Base-by-base conservation (phyloP, 2,797 vertebrate genomes). In the Arrhamphus sclerolepis region DNA sequence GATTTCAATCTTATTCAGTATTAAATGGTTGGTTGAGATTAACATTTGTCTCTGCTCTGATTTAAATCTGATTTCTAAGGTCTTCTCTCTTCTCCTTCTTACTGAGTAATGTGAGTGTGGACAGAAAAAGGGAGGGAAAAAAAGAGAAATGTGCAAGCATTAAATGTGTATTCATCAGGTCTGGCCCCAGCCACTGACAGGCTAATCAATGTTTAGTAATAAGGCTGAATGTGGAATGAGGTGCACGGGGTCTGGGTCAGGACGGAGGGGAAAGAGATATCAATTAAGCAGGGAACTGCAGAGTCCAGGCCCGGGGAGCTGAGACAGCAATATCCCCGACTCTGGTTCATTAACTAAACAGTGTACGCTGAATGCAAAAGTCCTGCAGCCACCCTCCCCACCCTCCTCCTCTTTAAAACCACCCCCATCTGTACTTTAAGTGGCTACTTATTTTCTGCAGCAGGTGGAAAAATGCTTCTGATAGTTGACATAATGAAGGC, bases 221-320 rank as follows among this genome's bases (percentile, higher is more conserved):
- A 91, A 87, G 87, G 87, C 90, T 85, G 92, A 91, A 93, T 95
- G 92, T 91, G 82, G 84, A 87, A 91, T 89, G 87, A 93, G 88
- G 71, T 62, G 70, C 58, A 62, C 26, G 75, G 64, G 76, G 76
- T 83, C 80, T 55, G 66, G 77, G 81, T 80, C 54, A 66, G 81
- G 71, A 78, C 40, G 46, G 71, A 66, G 70, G 70, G 74, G 67
- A 76, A 67, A 81, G 80, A 90, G 87, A 91, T 92, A 92, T 93
- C 91, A 92, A 93, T 94, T 93, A 92, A 85, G 75, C 64, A 31
- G 65, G 77, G 70, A 89, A 77, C 83, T 88, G 89, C 85, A 78
- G 89, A 88, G 87, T 93, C 90, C 91, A 90, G 87, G 66, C 88
- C 89, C 18, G 59, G 84, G 91, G 81, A 88, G 92, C 92, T 93